Conservation (phyloP, 2,113 vertebrate genomes). For the Zosterops borbonicus region DNA sequence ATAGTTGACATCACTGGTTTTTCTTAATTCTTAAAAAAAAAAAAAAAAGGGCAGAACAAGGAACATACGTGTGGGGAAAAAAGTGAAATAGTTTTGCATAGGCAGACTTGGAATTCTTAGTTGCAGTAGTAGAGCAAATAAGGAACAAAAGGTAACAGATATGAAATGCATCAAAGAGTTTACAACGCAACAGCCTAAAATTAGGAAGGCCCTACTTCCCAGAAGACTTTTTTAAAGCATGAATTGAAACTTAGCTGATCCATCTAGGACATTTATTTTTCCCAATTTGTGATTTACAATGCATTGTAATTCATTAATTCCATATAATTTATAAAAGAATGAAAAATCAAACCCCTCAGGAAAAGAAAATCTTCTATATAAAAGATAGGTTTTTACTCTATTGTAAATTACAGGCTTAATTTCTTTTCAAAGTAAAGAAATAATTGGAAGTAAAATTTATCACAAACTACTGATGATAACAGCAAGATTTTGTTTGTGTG, state of each 20-base stretch:
- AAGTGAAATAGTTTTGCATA: neutral
- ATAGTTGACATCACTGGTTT: constrained; percentile 84
- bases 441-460: neutral
- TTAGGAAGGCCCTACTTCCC: neutral
- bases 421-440: neutral
- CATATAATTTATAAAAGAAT: neutral
- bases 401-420: neutral
- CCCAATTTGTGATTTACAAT: neutral
- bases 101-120: neutral
- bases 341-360: neutral
- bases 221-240: neutral
- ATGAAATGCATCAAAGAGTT: neutral
- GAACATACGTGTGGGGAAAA: neutral
- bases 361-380: neutral
- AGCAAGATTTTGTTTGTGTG: neutral
- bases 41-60: neutral
- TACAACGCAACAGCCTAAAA: neutral
- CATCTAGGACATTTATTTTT: neutral
- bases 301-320: neutral
- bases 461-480: neutral
- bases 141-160: neutral
- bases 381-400: neutral
- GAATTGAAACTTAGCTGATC: neutral
- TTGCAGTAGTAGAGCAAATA: neutral
- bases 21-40: constrained; percentile 79